These are phyloP conservation scores for Drosophila demipolita DNA, from an alignment of 2,888 invertebrate genomes.

Conservation along the genomic window DNA sequence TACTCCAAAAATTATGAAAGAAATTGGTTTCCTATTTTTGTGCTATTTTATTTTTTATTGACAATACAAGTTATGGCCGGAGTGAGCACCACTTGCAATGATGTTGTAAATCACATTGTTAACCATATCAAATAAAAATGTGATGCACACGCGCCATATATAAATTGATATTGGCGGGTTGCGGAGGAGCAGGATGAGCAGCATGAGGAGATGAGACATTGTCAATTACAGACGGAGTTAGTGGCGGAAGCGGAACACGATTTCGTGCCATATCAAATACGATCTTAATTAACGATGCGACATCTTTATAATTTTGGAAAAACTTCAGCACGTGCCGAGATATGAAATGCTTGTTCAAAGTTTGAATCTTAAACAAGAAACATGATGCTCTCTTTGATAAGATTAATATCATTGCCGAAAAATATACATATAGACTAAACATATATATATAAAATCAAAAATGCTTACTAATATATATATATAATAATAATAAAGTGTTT, in stretches of 20 bases:
- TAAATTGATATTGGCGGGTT: constrained; percentile 6
- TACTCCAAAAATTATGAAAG: constrained; percentile 54
- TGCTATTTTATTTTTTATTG: constrained; percentile 35
- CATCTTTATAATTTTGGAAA: neutral
- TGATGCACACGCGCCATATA: constrained; percentile 11
- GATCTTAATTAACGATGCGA: constrained; percentile 15
- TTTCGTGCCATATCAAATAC: neutral
- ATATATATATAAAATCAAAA: neutral
- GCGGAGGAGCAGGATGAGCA: too few species aligned
- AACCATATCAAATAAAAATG: constrained; percentile 65
- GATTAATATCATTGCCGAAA: neutral
- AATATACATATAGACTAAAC: neutral
- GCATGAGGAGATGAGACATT: neutral
- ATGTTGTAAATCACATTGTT: constrained; percentile 45
- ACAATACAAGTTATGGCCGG: constrained; percentile 21
- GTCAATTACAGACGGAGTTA: too few species aligned
- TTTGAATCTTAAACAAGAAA: neutral
- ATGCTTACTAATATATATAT: neutral
- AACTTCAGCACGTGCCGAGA: constrained; percentile 1
- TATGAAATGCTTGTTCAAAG: neutral
- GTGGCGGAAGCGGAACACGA: neutral
- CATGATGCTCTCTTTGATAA: neutral
- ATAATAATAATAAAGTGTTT: neutral
- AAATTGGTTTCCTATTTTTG: constrained; percentile 61
- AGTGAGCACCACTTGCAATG: constrained; percentile 18